Conservation (phyloP, 2,888 invertebrate genomes). For the Erebia aethiops region DNA sequence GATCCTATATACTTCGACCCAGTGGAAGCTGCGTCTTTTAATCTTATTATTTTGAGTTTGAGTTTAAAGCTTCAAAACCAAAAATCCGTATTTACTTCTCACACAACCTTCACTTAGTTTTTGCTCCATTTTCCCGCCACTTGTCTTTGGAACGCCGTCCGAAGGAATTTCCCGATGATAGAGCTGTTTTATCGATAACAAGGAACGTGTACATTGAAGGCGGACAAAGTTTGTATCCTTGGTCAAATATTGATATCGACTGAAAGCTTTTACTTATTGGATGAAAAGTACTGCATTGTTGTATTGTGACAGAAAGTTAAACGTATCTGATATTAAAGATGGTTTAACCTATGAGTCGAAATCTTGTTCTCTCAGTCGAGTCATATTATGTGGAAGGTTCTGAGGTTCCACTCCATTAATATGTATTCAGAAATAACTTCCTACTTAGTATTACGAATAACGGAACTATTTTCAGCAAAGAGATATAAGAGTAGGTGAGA, state of each 20-base stretch:
- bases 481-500: too few relatives aligned
- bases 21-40: too few relatives aligned
- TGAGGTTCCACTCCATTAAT: too few relatives aligned
- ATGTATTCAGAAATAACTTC: too few relatives aligned
- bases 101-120: background rate
- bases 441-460: too few relatives aligned
- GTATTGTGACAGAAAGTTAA: background rate
- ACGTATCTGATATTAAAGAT: background rate
- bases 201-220: slow-evolving; percentile 21
- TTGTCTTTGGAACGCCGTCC: slow-evolving; percentile 48
- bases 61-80: background rate
- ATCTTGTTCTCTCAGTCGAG: too few relatives aligned
- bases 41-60: background rate
- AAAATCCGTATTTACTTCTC: slow-evolving; percentile 1
- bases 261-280: slow-evolving; percentile 8
- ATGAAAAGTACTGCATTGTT: background rate
- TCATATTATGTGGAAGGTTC: too few relatives aligned
- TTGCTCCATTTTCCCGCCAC: slow-evolving; percentile 20
- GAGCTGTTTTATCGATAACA: slow-evolving; percentile 44
- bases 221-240: background rate
- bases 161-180: slow-evolving; percentile 52
- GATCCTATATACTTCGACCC: too few relatives aligned
- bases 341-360: too few relatives aligned
- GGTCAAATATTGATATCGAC: background rate
- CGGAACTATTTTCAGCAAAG: too few relatives aligned